Evolutionary conservation across 2,797 vertebrate species (phyloP), one percentile per base, ranked within the genome.

Genomic region (Cirrhinus mrigala): DNA sequence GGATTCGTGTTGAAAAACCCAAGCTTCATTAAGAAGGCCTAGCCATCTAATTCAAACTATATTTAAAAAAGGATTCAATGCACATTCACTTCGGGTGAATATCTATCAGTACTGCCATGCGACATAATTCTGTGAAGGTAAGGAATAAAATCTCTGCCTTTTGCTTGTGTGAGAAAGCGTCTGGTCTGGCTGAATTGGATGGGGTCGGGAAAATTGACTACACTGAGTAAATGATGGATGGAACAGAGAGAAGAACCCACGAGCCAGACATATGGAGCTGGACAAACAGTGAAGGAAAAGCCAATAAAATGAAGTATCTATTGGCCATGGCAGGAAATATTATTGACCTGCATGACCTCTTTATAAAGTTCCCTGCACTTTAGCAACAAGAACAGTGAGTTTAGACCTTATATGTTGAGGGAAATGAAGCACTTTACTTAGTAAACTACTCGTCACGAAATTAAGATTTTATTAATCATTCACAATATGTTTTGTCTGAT

Each of bases 251-350:
- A 71, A 82, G 68, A 37, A 60, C 64, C 62, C 56, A 78, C 4
- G 4, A 71, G 83, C 24, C 66, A 79, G 74, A 81, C 69, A 48
- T 58, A 60, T 87, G 56, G 48, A 44, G 68, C 37, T 54, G 58
- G 69, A 79, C 85, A 85, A 79, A 83, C 64, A 70, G 37, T 64
- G 64, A 79, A 88, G 70, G 76, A 84, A 85, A 86, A 84, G 46
- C 79, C 82, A 87, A 87, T 82, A 87, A 85, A 79, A 20, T 50
- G 27, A 86, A 86, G 73, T 82, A 84, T 81, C 46, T 86, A 8
- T 48, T 74, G 82, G 66, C 87, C 37, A 69, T 48, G 14, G 79
- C 73, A 81, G 73, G 82, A 74, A 80, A 82, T 86, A 84, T 88
- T 73, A 75, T 86, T 74, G 81, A 74, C 48, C 66, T 71, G 44